phyloP scores from a whole-genome alignment of 2,113 vertebrate species.

The Laticauda laticaudata region DNA sequence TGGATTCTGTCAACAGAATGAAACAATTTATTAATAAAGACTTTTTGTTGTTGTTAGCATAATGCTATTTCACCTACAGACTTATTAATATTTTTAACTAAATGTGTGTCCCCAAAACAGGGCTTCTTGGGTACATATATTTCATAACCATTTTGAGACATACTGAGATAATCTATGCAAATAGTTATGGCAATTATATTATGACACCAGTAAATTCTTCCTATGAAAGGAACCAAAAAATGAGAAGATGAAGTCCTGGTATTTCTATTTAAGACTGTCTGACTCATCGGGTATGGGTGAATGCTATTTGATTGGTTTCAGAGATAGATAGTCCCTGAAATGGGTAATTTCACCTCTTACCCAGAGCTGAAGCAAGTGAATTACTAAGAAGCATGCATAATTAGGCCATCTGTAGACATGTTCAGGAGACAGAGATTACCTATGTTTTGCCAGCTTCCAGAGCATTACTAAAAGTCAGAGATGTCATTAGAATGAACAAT shows the following conservation, averaged over 20 bases:
- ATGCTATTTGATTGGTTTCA: conserved; percentile 35
- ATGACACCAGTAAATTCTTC: background rate
- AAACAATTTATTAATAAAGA: background rate
- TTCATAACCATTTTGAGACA: background rate
- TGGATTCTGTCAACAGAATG: background rate
- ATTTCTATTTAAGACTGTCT: background rate
- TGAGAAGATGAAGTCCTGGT: background rate
- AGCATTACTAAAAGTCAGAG: background rate
- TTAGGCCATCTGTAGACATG: background rate
- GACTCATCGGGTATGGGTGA: background rate
- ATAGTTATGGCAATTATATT: conserved; percentile 7
- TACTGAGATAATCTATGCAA: conserved; percentile 14
- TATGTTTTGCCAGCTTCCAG: conserved; percentile 20
- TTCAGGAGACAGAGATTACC: background rate
- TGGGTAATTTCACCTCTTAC: background rate
- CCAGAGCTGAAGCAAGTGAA: background rate
- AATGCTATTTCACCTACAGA: background rate
- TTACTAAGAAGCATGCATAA: conserved; percentile 32
- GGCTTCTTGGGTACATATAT: background rate
- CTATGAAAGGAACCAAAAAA: background rate
- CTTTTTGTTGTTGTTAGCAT: background rate
- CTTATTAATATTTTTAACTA: background rate
- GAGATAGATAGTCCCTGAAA: conserved; percentile 17
- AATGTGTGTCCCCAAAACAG: background rate
- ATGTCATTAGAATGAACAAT: background rate